These are phyloP conservation scores for Todus mexicanus DNA, from an alignment of 2,797 vertebrate genomes.

Conservation along the genomic window DNA sequence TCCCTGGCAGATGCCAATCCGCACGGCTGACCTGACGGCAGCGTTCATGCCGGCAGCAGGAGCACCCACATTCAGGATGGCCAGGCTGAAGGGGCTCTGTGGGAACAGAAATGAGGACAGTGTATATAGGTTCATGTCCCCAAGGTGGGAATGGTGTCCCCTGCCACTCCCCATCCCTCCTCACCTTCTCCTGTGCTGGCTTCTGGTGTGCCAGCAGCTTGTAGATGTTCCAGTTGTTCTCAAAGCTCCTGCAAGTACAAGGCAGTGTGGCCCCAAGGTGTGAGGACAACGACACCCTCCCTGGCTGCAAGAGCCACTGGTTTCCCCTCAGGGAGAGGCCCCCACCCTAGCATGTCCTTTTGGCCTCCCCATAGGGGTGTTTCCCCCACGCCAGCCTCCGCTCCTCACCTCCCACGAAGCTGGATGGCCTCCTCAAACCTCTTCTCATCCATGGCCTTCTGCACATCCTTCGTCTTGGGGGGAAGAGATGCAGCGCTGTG, in stretches of 20 bases:
- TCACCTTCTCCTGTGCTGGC: conserved; percentile 78
- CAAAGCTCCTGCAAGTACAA: conserved; percentile 86
- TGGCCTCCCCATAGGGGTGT: too few species aligned
- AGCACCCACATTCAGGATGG: conserved; percentile 92
- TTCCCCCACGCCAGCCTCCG: fast-evolving
- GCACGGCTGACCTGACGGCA: conserved; percentile 86
- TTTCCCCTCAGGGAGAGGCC: background rate
- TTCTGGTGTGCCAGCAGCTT: conserved; percentile 89
- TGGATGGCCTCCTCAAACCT: conserved; percentile 91
- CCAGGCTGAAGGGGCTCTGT: conserved; percentile 86
- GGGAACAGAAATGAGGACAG: background rate
- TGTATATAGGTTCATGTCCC: fast-evolving
- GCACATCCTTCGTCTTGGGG: conserved; percentile 91
- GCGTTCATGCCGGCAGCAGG: conserved; percentile 94
- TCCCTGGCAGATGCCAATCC: conserved; percentile 83
- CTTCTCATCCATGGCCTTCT: conserved; percentile 93
- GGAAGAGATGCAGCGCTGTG: background rate
- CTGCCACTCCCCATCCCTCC: background rate
- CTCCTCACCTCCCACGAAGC: conserved; percentile 88
- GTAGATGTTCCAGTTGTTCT: conserved; percentile 97
- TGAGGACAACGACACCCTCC: background rate
- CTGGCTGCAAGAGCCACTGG: background rate
- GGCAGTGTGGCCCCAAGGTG: fast-evolving
- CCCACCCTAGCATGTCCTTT: background rate
- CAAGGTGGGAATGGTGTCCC: fast-evolving